Evolutionary conservation across 2,888 invertebrate genomes (phyloP), one percentile per base, ranked within the genome.

Genomic region (Ptychoptera contaminata): DNA sequence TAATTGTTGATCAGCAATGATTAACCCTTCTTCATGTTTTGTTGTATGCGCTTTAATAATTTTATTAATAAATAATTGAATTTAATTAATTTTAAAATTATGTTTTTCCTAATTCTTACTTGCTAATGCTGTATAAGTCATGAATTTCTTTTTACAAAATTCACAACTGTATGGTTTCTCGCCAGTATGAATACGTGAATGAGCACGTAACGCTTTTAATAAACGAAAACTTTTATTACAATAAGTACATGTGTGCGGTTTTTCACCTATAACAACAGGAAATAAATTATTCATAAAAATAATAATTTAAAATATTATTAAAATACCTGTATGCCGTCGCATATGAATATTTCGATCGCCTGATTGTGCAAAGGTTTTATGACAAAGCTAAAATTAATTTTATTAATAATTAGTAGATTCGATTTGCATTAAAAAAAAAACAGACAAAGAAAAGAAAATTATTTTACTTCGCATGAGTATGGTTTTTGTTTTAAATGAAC

Each of bases 401-500:
- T 9, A 6, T 8, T 9, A 36, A 8, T 36, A 9, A 11, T n/a
- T n/a, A n/a, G n/a, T n/a, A n/a, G n/a, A n/a, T n/a, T n/a, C n/a
- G n/a, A n/a, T n/a, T 12, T 7, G n/a, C n/a, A 36, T 36, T 14
- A 12, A 12, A 7, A 36, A 36, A 7, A 36, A 36, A 36, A 8
- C 8, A 7, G 7, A 11, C n/a, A 12, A 9, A 36, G 6, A 36
- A 36, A 12, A 36, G 14, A 36, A 36, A n/a, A 12, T 36, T 7
- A n/a, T 8, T 9, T 32, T 32, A 41, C 29, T 32, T 49, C 44
- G 31, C 50, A 50, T 9, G 46, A 34, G 34, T 50, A 49, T 8
- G 48, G 48, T 36, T 49, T 50, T 23, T 45, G 45, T 39, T 50
- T 50, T 11, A 50, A 34, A 42, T 50, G 50, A 10, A 50, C 50